These are phyloP conservation scores for Diarsia brunnea DNA, from an alignment of 2,888 invertebrate species.

Conservation along the genomic window DNA sequence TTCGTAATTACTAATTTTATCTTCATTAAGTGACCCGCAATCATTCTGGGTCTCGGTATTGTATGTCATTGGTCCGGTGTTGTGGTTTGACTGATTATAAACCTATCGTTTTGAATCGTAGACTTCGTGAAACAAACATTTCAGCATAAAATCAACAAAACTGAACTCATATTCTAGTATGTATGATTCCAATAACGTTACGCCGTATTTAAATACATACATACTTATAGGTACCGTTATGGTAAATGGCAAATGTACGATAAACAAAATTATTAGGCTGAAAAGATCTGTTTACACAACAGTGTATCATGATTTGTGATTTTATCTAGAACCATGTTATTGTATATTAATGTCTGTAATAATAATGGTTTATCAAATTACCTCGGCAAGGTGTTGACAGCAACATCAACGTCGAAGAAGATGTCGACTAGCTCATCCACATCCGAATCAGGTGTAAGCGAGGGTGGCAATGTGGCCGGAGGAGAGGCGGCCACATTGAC, in stretches of 20 bases:
- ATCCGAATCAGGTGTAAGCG: slow-evolving; percentile 87
- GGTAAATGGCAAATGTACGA: slow-evolving; percentile 34
- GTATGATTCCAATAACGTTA: slow-evolving; percentile 35
- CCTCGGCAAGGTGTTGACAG: slow-evolving; percentile 86
- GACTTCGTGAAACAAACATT: slow-evolving; percentile 43
- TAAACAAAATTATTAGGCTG: slow-evolving; percentile 15
- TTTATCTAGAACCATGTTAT: slow-evolving; percentile 28
- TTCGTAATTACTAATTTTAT: slow-evolving; percentile 78
- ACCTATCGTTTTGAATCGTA: slow-evolving; percentile 57
- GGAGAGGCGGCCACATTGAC: slow-evolving; percentile 82
- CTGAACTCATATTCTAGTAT: slow-evolving; percentile 19
- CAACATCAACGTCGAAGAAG: slow-evolving; percentile 89
- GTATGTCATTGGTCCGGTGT: slow-evolving; percentile 77
- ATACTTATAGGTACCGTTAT: slow-evolving; percentile 33
- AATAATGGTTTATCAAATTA: slow-evolving; percentile 69
- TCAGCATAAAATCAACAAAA: slow-evolving; percentile 50
- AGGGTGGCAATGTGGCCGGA: slow-evolving; percentile 86
- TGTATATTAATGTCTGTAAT: slow-evolving; percentile 6
- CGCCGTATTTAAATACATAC: slow-evolving; percentile 36
- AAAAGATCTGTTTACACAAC: slow-evolving; percentile 44
- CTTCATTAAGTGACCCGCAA: slow-evolving; percentile 79
- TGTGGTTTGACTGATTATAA: slow-evolving; percentile 70
- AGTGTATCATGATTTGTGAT: slow-evolving; percentile 33
- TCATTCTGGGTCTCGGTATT: slow-evolving; percentile 79
- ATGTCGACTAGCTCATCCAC: slow-evolving; percentile 88